phyloP scores from a whole-genome alignment of 1,140 invertebrate species.

The Acromyrmex charruanus region DNA sequence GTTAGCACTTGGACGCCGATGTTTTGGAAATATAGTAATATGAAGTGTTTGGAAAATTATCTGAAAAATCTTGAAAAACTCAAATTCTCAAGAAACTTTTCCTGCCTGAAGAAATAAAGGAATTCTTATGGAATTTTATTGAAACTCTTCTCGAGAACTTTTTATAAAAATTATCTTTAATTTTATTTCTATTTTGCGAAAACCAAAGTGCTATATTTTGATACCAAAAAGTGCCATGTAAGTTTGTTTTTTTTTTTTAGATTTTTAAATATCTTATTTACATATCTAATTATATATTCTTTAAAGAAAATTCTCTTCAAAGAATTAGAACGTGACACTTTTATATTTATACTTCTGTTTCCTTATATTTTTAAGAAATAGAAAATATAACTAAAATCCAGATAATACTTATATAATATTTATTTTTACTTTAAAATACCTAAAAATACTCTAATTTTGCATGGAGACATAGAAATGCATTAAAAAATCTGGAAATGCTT shows the following conservation, averaged over 20 bases:
- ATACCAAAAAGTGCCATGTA: not conserved
- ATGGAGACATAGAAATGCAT: not conserved
- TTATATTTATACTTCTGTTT: not conserved
- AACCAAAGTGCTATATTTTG: not conserved
- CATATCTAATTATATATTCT: not conserved
- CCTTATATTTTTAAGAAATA: constrained; percentile 9
- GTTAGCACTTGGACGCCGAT: constrained; percentile 83
- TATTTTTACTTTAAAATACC: not conserved
- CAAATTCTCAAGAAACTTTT: constrained; percentile 9
- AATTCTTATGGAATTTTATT: not conserved
- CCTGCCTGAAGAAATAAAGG: not conserved
- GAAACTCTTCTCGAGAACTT: not conserved
- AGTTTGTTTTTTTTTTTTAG: constrained; percentile 9
- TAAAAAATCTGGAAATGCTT: not conserved
- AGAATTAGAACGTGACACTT: not conserved
- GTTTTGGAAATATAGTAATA: not conserved
- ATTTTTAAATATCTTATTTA: not conserved
- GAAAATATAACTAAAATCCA: not conserved
- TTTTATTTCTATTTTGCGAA: not conserved
- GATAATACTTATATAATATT: not conserved
- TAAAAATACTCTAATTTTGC: not conserved
- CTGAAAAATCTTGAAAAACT: not conserved
- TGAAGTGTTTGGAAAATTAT: not conserved
- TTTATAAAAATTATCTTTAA: not conserved
- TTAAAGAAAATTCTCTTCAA: not conserved